Conservation (phyloP, 1,140 invertebrate species). For the Drosophila baimaii region DNA sequence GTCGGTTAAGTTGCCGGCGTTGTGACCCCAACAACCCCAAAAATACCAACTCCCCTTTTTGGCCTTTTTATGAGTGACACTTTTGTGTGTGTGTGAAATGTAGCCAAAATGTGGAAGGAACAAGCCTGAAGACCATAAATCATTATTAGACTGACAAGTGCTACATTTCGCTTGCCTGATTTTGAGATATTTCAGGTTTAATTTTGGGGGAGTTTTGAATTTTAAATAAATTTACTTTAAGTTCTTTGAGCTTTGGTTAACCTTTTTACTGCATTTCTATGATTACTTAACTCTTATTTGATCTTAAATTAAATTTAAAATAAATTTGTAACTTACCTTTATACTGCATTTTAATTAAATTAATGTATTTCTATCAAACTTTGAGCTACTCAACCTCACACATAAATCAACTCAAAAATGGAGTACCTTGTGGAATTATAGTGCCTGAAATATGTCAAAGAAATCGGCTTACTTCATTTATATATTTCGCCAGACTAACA, state of each 20-base stretch:
- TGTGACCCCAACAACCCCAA: constrained; percentile 22
- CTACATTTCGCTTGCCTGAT: constrained; percentile 12
- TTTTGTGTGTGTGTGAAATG: constrained; percentile 37
- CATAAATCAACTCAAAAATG: not conserved
- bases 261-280: not conserved
- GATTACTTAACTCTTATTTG: not conserved
- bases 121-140: constrained; percentile 27
- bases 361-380: not conserved
- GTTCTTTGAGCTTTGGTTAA: no score
- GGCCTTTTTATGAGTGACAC: constrained; percentile 37
- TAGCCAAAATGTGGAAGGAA: constrained; percentile 12
- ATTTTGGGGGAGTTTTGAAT: constrained; percentile 3
- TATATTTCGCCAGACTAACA: constrained; percentile 24
- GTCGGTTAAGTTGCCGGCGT: constrained; percentile 12
- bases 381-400: not conserved
- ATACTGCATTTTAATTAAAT: no score
- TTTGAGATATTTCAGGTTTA: not conserved
- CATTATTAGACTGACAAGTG: constrained; percentile 31
- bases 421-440: not conserved
- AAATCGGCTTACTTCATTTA: constrained; percentile 18
- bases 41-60: constrained; percentile 12
- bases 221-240: not conserved
- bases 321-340: no score
- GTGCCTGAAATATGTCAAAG: constrained; percentile 24
- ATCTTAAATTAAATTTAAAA: not conserved